Percentiles rank a stretch among this genome's conserved stretches.
Conservation (phyloP, 2,888 invertebrate genomes). For the Kryphioiulus occultus region DNA sequence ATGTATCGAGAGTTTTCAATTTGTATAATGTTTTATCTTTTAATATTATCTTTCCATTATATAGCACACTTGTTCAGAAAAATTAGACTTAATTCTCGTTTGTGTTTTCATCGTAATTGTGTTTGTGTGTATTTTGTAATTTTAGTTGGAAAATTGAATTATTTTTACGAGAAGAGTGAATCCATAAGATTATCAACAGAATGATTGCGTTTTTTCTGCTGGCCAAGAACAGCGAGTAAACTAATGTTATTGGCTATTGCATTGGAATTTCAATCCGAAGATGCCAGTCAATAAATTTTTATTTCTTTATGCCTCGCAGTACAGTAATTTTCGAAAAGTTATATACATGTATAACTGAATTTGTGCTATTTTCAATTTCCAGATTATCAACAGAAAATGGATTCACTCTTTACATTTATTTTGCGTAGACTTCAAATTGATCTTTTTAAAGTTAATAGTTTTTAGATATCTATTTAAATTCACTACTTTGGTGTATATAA, state of each 20-base stretch:
- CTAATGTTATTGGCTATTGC: too few species aligned
- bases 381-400: background rate
- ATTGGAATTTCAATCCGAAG: too few species aligned
- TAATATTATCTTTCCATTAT: constrained; percentile 43
- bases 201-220: too few species aligned
- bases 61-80: constrained; percentile 47
- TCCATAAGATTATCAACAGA: background rate
- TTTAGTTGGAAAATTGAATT: background rate
- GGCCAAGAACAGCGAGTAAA: too few species aligned
- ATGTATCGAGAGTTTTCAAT: constrained; percentile 39
- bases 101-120: constrained; percentile 37
- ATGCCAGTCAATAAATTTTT: too few species aligned
- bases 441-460: background rate
- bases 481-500: background rate
- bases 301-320: too few species aligned
- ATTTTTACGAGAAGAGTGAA: background rate
- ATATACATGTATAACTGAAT: too few species aligned
- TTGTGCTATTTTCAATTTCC: background rate
- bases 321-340: too few species aligned
- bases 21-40: constrained; percentile 42
- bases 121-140: constrained; percentile 33
- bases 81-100: constrained; percentile 46
- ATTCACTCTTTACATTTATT: background rate
- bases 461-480: background rate
- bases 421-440: background rate